Conservation (phyloP, 2,113 vertebrate species). For the Oryzias javanicus region DNA sequence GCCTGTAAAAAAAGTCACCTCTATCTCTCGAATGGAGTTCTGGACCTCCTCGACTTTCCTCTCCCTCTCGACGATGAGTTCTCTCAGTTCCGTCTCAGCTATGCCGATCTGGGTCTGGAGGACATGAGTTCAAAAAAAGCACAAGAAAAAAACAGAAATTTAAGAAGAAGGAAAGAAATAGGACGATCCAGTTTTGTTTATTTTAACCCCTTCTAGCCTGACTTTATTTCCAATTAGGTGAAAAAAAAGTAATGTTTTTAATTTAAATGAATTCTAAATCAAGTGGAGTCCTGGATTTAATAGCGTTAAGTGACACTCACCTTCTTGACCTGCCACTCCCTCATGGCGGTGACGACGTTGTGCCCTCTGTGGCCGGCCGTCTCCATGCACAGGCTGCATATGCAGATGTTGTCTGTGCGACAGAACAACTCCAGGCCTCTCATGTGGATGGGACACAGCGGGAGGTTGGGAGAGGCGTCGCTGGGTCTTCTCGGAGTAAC, state of each 20-base stretch:
- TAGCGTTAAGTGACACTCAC: constrained; percentile 23
- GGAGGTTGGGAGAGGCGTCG: constrained; percentile 6
- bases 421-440: constrained; percentile 71
- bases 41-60: constrained; percentile 66
- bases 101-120: constrained; percentile 68
- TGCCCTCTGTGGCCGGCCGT: constrained; percentile 62
- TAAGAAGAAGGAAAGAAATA: no score
- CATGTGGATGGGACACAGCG: constrained; percentile 61
- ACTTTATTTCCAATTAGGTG: no score
- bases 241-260: no score
- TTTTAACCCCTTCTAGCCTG: no score
- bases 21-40: constrained; percentile 51
- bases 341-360: constrained; percentile 46
- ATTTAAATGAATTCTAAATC: no score
- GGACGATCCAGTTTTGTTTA: no score
- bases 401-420: constrained; percentile 58
- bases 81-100: constrained; percentile 62
- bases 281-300: no score
- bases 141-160: no score
- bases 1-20: constrained; percentile 43
- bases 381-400: constrained; percentile 67
- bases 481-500: constrained; percentile 10
- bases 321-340: constrained; percentile 73
- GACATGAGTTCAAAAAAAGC: not conserved
- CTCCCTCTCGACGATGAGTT: constrained; percentile 63